Base-by-base conservation (phyloP, 2,797 vertebrate genomes). In the Sphaeramia orbicularis region DNA sequence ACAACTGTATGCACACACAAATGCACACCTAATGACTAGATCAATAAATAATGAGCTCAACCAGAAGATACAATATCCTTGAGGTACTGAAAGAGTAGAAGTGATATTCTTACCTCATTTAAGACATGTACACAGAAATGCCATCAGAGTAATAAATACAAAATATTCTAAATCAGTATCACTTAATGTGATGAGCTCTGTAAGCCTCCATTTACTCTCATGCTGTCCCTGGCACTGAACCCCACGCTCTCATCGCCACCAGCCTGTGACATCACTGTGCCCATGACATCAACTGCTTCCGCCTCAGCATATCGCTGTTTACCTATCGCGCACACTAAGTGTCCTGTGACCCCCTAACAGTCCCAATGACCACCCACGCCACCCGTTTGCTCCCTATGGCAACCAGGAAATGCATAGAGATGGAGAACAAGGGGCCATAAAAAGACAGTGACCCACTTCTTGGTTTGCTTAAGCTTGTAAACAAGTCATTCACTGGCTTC, bases 221-320 rank as follows among this genome's bases (percentile, higher is more conserved):
- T 36, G 12, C 74, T 48, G 49, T 59, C 69, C 44, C 73, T 81
- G 76, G 55, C 70, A 87, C 71, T 52, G 52, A 62, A 73, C 47
- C 59, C 55, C 15, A 21, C 47, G 1, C 67, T 64, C 65, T 38
- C 75, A 83, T 81, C 84, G 36, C 86, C 79, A 90, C 90, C 90
- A 91, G 89, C 61, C 88, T 40, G 76, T 91, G 91, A 91, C 89
- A 87, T 90, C 89, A 81, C 77, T 48, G 35, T 51, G 59, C 37
- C 64, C 1, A 57, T 90, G 86, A 88, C 84, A 89, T 92, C 83
- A 73, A 53, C 79, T 56, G 55, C 74, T 84, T 80, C 85, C 55
- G 38, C 57, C 52, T 71, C 7, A 65, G 65, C 11, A 38, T 54
- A 44, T 68, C 42, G 32, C 71, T 83, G 76, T 87, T 82, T 66